Base-by-base conservation (phyloP, 2,113 vertebrate genomes). In the Megaleporinus macrocephalus region DNA sequence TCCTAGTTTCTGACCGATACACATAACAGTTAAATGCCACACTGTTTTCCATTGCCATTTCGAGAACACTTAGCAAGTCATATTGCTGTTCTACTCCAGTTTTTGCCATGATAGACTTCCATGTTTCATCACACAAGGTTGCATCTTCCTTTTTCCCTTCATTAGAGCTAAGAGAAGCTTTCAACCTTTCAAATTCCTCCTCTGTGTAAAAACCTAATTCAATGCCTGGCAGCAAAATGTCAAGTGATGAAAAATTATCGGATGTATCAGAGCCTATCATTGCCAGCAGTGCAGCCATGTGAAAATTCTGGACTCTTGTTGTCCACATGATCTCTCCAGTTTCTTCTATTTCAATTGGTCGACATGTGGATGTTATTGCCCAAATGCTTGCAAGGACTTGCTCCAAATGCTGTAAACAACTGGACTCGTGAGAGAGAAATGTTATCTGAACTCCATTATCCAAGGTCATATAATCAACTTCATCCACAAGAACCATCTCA, bases 391-490 rank as follows among this genome's bases (percentile, higher is more conserved):
- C 74, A 12, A 88, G 83, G 4, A 88, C 41, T 71, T 87, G 85
- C 41, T 88, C 87, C 16, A 85, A 51, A 69, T 88, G 87, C 71
- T 81, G 85, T 29, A 88, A 65, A 26, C 85, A 83, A 75, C 74
- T 85, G 22, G 80, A 73, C 36, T 88, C 83, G 71, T 87, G 87
- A 16, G 83, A 83, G 12, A 88, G 73, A 63, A 85, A 88, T 18
- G 87, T 87, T 27, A 86, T 36, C 36, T 36, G 36, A 36, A 36
- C 36, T 36, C 36, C 36, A 36, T 36, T 36, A 36, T 36, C 36
- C 63, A 88, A 70, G 18, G 86, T 87, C 86, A 88, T 88, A 62
- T 88, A 87, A 73, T 88, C 87, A 14, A 88, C 88, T 47, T 89
- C 88, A 68, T 89, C 88, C 47, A 89, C 86, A 36, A 89, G 77